These are phyloP conservation scores for Siniperca knerii DNA, from an alignment of 2,113 vertebrate species.

Conservation along the genomic window DNA sequence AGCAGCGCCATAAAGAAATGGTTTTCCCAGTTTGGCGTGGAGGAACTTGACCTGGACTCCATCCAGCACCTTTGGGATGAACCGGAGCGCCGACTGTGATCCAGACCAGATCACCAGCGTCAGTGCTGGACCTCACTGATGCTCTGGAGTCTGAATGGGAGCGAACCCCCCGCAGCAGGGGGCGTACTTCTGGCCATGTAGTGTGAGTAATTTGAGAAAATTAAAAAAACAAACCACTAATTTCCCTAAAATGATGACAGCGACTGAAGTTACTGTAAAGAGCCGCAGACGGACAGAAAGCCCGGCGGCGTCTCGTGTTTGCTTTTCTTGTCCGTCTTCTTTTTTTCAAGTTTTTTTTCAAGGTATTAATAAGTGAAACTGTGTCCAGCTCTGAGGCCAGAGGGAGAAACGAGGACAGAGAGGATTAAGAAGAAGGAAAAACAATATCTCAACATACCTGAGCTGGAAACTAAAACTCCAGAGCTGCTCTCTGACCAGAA, in stretches of 20 bases:
- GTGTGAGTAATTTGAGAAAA: neutral
- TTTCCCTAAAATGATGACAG: neutral
- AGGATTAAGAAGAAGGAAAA: constrained; percentile 38
- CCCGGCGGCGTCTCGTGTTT: neutral
- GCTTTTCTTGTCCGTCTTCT: neutral
- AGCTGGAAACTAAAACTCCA: neutral
- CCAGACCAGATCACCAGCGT: no score
- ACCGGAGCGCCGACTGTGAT: no score
- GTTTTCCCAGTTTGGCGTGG: no score
- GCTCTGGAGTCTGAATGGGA: no score
- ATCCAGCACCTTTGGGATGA: no score
- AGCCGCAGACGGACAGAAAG: neutral
- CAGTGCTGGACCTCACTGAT: no score
- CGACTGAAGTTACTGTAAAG: neutral
- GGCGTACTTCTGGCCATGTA: neutral
- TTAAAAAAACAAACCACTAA: neutral
- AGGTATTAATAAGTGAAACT: constrained; percentile 15
- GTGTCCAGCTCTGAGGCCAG: neutral
- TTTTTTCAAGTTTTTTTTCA: neutral
- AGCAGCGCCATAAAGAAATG: no score
- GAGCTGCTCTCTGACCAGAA: neutral
- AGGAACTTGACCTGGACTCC: no score
- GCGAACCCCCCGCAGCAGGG: no score
- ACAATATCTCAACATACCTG: constrained; percentile 13
- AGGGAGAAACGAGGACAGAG: neutral